These are phyloP conservation scores for Zosterops hypoxanthus DNA, from an alignment of 2,113 vertebrate species.

Conservation along the genomic window DNA sequence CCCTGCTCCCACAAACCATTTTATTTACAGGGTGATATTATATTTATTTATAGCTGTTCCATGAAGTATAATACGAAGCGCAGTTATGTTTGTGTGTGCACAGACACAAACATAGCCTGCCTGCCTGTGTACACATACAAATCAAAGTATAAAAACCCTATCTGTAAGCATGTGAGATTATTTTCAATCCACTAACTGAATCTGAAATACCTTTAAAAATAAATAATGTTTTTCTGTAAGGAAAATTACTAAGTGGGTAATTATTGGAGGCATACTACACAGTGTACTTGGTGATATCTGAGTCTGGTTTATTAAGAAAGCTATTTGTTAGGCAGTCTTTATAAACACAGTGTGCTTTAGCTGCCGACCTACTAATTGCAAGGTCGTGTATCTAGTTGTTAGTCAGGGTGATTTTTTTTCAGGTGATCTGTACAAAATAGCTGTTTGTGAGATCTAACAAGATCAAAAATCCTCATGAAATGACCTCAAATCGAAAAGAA, in stretches of 20 bases:
- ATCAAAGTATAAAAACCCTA: neutral
- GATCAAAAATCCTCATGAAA: neutral
- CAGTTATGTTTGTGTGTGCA: neutral
- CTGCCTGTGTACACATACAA: neutral
- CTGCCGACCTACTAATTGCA: neutral
- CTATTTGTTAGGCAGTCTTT: neutral
- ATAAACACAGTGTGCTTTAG: neutral
- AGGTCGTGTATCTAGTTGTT: neutral
- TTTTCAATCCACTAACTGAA: neutral
- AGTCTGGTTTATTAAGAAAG: neutral
- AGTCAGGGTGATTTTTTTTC: neutral
- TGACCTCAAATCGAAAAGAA: neutral
- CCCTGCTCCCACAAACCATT: neutral
- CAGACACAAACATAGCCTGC: neutral
- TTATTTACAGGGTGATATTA: neutral
- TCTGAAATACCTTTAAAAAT: neutral
- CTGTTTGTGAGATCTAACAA: neutral
- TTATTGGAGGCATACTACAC: neutral
- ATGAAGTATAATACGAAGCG: rapidly evolving
- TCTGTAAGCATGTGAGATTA: neutral
- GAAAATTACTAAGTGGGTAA: neutral
- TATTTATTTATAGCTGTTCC: neutral
- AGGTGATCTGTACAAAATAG: neutral
- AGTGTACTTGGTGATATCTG: neutral
- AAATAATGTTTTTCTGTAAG: neutral